Base-by-base conservation (phyloP, 30 jellyfish, hydroid and myxozoan species). In the Turritopsis rubra region DNA sequence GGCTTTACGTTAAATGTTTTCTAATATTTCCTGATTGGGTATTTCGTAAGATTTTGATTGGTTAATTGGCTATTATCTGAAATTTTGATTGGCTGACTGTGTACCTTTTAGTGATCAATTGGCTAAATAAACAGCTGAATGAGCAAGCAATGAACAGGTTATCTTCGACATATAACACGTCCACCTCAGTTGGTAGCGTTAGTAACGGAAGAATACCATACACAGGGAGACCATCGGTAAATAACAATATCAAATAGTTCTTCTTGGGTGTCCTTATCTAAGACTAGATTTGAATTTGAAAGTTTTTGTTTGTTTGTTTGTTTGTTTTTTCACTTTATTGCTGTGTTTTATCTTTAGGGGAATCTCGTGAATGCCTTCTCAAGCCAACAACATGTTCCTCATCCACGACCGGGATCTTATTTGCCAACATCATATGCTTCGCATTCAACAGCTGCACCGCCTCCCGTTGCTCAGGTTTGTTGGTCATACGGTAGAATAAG, bases 121-220 rank as follows among this genome's bases (percentile, higher is more conserved):
- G 97, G 97, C 65, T 90, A 89, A 90, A 90, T 71, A 87, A 87
- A 30, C 97, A 90, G 30, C 80, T 90, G 83, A 90, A 90, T 52
- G 95, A 86, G 16, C 95, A 86, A 54, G 87, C 87, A 41, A 53
- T 80, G 16, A 53, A 41, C 87, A 80, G 65, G 79, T 70, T 80
- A 80, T 80, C 87, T 17, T 52, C 87, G 17, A 80, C 78, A 18
- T 75, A 80, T 41, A 80, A 80, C 79, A 26, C 87, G 65, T 26
- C 85, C n/a, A 0, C 28, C 8, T n/a, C 71, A 29, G 19, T 75
- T 26, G 28, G 72, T 1, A 77, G 29, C 18, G 28, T 66, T 26
- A 18, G 72, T 1, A 77, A 77, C 28, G 31, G 30, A 9, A 30
- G 85, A 30, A 77, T 77, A n/a, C 75, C 83, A 28, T 27, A 77